Evolutionary conservation across 2,888 invertebrate genomes (phyloP), one percentile per base, ranked within the genome.

Genomic region (Corythucha ciliata): DNA sequence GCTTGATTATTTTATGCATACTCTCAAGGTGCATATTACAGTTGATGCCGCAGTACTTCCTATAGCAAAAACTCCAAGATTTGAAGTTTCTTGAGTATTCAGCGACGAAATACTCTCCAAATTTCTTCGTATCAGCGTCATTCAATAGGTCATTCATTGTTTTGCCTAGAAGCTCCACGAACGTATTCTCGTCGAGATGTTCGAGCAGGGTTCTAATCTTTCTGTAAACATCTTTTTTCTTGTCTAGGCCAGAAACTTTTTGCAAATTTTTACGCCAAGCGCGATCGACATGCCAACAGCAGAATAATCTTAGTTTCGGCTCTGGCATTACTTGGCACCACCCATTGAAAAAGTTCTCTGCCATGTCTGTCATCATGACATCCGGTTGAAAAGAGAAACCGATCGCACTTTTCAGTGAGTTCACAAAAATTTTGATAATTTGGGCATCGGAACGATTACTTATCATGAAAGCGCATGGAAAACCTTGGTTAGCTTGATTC

Each of bases 1-100:
- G 56, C 52, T 61, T 61, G 6, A 63, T 16, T 1, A 53, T 57
- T 27, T 55, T 55, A 44, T 62, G 61, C 58, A 63, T 58, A 2
- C 52, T 50, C 52, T 63, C 63, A 10, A 63, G 22, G 40, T 60
- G 57, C 56, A 60, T 61, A 46, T 63, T 62, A 3, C 58, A 58
- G 42, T 63, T 62, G 2, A 63, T 27, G 6, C 60, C 61, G 32
- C 44, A 42, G 33, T 60, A 39, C 20, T 56, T 24, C 24, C 61
- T 33, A 14, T 14, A 16, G 32, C 61, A 44, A 20, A 18, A 29
- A 16, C 18, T 16, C n/a, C 45, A 21, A 25, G 45, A 44, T 21
- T 12, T 27, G 45, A 26, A 27, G 45, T 44, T 44, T 29, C 27
- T 44, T 6, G 45, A 44, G 45, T 26, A 44, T 16, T 44, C 45